Evolutionary conservation across 2,113 vertebrate species (phyloP), one percentile per base, ranked within the genome.

Genomic region (Marmota flaviventris): DNA sequence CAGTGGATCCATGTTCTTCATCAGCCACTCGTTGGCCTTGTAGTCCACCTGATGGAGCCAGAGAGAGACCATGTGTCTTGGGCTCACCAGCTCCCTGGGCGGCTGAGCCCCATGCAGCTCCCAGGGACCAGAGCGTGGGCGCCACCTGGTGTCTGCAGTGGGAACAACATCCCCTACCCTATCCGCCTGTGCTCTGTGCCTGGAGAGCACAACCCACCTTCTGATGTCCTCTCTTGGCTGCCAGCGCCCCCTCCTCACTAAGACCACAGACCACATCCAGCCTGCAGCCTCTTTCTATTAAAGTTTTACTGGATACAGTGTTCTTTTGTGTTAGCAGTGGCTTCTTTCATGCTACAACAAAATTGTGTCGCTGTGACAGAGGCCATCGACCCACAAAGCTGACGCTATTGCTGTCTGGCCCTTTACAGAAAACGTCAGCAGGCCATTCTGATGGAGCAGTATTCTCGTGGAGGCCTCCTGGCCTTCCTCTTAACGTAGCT

Each of bases 1-100:
- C 87, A 99, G 94, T 1, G 99, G 99, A 95, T 99, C 99, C 99
- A 99, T 99, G 98, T 99, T 99, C 98, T 99, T 99, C 98, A 99
- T 99, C 92, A 99, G 96, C 99, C 99, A 99, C 69, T 99, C 99
- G 4, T 98, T 98, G 48, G 99, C 99, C 96, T 99, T 99, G 91
- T 99, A 99, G 98, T 99, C 99, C 18, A 99, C 99, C 99, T 99
- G 97, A 5, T 5, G 45, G 39, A 34, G 22, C 11, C 24, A 5
- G 65, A 34, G 4, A 11, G 1, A 53, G 77, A 27, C 8, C 0
- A 0, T 2, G 32, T 18, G 27, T 34, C 9, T 0, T 3, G 8
- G 76, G 37, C 3, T 81, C 11, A 2, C 4, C 4, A 5, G 20
- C 24, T 51, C 78, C 58, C 10, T 13, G 11, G 13, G 39, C 5